Conservation (phyloP, 64 coral and sea anemone genomes). For the Dendronephthya gigantea region DNA sequence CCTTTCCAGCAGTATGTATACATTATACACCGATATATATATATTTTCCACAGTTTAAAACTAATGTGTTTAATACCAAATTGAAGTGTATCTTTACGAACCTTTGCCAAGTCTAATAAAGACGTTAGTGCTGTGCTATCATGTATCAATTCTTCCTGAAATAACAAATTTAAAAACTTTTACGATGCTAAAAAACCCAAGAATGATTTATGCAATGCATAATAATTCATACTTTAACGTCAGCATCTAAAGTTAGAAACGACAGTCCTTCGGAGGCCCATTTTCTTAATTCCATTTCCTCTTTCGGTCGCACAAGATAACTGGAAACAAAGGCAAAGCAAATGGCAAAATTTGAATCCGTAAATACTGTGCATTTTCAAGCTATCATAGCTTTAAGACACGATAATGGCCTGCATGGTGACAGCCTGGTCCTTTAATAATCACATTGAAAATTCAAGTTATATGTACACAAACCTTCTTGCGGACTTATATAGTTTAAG, state of each 20-base stretch:
- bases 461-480: constrained; percentile 26
- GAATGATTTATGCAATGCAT: not conserved
- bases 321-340: constrained; percentile 1
- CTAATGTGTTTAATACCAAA: too few species aligned
- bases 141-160: constrained; percentile 65
- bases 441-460: not conserved
- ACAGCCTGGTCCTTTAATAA: not conserved
- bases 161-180: not conserved
- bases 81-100: not conserved
- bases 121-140: constrained; percentile 61
- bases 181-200: not conserved
- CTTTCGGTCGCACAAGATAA: constrained; percentile 64
- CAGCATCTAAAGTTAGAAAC: constrained; percentile 79
- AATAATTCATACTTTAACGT: constrained; percentile 62
- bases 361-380: not conserved
- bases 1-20: too few species aligned
- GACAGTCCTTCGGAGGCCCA: constrained; percentile 90
- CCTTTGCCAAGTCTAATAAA: constrained; percentile 77
- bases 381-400: not conserved
- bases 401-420: not conserved
- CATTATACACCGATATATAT: too few species aligned
- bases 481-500: constrained; percentile 66
- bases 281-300: constrained; percentile 76
- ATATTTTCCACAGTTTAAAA: too few species aligned
- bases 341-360: not conserved